Evolutionary conservation across 1,140 invertebrate species (phyloP).

Genomic region (Drosophila pandora): DNA sequence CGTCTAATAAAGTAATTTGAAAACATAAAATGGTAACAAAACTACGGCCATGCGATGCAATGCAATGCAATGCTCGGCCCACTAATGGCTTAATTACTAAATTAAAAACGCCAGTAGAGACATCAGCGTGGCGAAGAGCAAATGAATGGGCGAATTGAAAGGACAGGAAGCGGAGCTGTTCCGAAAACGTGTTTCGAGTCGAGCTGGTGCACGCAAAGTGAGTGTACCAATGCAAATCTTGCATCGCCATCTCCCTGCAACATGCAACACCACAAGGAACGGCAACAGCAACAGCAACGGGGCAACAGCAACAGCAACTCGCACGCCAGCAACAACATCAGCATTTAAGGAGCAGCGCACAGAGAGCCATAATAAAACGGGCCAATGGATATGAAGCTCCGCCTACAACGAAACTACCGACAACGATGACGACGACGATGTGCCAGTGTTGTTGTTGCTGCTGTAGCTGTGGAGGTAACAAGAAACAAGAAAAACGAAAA

Average conservation of each 20-base stretch:
- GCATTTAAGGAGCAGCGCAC: constrained; percentile 48
- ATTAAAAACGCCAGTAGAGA: constrained; percentile 61
- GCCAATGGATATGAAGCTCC: constrained; percentile 83
- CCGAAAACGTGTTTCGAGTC: constrained; percentile 60
- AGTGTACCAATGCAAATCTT: constrained; percentile 73
- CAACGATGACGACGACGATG: constrained; percentile 44
- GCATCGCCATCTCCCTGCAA: constrained; percentile 47
- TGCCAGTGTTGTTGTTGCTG: constrained; percentile 39
- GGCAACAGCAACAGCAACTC: constrained; percentile 11
- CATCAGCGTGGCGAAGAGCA: not conserved
- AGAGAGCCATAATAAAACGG: constrained; percentile 80
- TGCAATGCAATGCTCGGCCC: constrained; percentile 18
- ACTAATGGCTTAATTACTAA: constrained; percentile 76
- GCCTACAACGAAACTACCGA: constrained; percentile 80
- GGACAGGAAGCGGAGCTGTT: constrained; percentile 51
- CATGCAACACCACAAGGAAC: constrained; percentile 25
- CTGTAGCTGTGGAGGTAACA: constrained; percentile 57
- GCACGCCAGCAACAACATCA: constrained; percentile 28
- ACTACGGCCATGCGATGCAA: constrained; percentile 9
- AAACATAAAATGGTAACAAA: constrained; percentile 62
- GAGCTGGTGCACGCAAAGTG: constrained; percentile 39
- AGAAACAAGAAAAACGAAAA: constrained; percentile 48
- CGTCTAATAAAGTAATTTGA: constrained; percentile 75
- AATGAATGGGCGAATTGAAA: constrained; percentile 12
- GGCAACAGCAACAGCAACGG: constrained; percentile 31